phyloP scores from a whole-genome alignment of 2,113 vertebrate species.

The Sinosuthora webbiana region DNA sequence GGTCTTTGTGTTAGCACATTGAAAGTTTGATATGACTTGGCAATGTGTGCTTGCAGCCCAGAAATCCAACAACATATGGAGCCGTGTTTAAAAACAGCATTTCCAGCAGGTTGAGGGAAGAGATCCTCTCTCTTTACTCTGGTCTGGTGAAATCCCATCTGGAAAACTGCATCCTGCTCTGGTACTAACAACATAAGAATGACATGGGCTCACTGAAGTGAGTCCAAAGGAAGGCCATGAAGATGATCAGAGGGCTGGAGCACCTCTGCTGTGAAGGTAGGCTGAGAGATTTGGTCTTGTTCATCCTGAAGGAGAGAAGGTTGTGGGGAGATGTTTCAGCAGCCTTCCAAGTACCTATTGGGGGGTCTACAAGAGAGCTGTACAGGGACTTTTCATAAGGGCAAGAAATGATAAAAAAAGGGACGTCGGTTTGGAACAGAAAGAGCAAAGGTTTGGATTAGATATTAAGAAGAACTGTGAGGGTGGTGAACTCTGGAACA shows the following conservation, averaged over 20 bases:
- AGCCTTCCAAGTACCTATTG: background rate
- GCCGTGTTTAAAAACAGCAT: background rate
- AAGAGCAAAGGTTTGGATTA: background rate
- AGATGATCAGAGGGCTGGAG: background rate
- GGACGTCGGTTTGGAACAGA: background rate
- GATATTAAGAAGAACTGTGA: background rate
- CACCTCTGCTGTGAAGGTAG: background rate
- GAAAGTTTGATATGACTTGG: background rate
- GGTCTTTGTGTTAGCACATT: background rate
- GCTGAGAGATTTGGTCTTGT: background rate
- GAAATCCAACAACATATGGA: background rate
- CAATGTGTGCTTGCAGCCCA: background rate
- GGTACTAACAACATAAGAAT: background rate
- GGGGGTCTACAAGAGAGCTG: background rate
- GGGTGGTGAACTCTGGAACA: background rate
- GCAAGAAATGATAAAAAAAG: background rate
- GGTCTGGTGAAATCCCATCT: background rate
- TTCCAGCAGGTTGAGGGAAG: accelerated
- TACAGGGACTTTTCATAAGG: background rate
- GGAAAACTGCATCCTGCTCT: too few relatives aligned
- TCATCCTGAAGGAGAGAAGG: background rate
- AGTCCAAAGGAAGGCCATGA: background rate
- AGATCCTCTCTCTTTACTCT: background rate
- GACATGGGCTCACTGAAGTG: background rate
- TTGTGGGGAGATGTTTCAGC: background rate